A percentile compares a stretch with the other conserved stretches of the same genome.
These are phyloP conservation scores for Pheosia gnoma DNA, from an alignment of 2,888 invertebrate species.

Conservation along the genomic window DNA sequence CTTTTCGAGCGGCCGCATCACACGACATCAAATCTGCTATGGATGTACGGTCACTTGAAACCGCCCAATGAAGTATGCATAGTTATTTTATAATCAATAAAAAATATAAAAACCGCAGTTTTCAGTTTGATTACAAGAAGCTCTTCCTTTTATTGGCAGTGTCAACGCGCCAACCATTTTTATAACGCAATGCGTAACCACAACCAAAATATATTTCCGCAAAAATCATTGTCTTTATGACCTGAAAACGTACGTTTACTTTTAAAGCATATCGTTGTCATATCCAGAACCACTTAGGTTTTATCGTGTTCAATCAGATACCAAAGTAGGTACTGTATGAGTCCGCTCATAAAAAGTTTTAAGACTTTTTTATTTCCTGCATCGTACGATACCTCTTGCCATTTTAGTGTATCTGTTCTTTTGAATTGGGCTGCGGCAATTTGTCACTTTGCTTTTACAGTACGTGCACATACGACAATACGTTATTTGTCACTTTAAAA, in stretches of 20 bases:
- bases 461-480: not conserved
- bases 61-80: no score
- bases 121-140: no score
- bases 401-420: constrained; percentile 1
- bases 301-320: not conserved
- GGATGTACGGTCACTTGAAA: no score
- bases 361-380: constrained; percentile 1
- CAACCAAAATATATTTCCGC: no score
- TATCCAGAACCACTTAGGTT: not conserved
- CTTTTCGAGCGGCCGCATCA: no score
- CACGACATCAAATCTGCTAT: no score
- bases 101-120: no score
- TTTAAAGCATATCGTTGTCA: not conserved
- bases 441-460: not conserved
- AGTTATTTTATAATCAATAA: no score
- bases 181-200: no score
- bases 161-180: no score
- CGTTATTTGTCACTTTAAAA: not conserved
- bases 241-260: not conserved
- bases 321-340: not conserved
- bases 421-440: not conserved
- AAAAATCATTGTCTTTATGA: not conserved
- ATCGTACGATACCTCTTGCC: not conserved
- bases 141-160: no score
- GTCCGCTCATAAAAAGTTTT: not conserved